Percentiles rank a stretch among this genome's conserved stretches.
Conservation (phyloP, 1,140 invertebrate species). For the Orussus abietinus region DNA sequence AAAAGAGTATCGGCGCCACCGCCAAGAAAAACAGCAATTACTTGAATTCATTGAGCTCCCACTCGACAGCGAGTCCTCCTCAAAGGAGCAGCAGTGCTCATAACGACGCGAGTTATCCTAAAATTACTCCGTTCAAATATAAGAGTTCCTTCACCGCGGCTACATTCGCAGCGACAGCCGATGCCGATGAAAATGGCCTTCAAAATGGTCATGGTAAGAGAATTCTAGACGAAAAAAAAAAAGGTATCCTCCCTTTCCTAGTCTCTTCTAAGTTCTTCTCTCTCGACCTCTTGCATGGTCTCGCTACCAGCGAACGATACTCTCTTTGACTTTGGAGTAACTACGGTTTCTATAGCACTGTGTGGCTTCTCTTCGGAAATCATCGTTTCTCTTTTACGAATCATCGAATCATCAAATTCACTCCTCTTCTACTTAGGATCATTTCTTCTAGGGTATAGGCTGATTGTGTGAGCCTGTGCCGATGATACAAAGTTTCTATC, state of each 20-base stretch:
- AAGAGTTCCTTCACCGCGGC: conserved; percentile 33
- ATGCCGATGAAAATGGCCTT: conserved; percentile 34
- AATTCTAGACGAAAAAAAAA: conserved; percentile 15
- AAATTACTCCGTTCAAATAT: conserved; percentile 44
- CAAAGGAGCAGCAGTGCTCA: conserved; percentile 32
- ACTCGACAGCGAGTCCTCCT: conserved; percentile 25
- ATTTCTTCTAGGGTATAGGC: too few relatives aligned
- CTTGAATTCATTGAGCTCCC: conserved; percentile 32
- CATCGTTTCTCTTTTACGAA: too few relatives aligned
- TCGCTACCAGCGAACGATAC: too few relatives aligned
- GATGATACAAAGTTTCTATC: too few relatives aligned
- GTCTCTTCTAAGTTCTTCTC: too few relatives aligned
- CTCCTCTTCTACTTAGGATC: too few relatives aligned
- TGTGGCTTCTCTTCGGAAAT: too few relatives aligned
- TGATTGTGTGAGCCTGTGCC: too few relatives aligned
- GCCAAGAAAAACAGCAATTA: conserved; percentile 30
- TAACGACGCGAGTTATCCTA: conserved; percentile 41
- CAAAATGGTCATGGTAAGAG: conserved; percentile 45
- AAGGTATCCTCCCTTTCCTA: conserved; percentile 10
- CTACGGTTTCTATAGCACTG: too few relatives aligned
- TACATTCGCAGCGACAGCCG: conserved; percentile 34
- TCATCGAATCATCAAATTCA: too few relatives aligned
- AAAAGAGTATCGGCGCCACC: conserved; percentile 22
- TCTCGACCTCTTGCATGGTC: too few relatives aligned
- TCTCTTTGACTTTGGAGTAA: background rate